A percentile compares a stretch with the other conserved stretches of the same genome.
phyloP scores from a whole-genome alignment of 37 sponge, comb jelly and placozoan species.

The Axinella damicornis region DNA sequence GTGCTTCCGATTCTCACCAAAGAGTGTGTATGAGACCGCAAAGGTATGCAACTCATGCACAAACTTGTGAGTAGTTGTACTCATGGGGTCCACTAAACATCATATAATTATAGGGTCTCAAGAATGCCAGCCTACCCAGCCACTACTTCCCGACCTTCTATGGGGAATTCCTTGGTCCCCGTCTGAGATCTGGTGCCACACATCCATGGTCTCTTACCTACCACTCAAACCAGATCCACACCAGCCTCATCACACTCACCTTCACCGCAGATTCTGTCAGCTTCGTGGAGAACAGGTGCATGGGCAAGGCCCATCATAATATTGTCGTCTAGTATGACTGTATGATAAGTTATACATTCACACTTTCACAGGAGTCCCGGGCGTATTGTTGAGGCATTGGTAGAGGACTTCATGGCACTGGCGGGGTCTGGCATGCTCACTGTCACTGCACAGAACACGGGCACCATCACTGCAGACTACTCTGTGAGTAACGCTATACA shows the following conservation, averaged over 20 bases:
- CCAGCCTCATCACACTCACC: slow-evolving; percentile 82
- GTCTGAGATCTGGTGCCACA: not conserved
- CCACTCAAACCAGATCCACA: slow-evolving; percentile 53
- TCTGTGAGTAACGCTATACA: slow-evolving; percentile 67
- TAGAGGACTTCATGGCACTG: slow-evolving; percentile 82
- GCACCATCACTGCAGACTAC: slow-evolving; percentile 70
- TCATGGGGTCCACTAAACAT: not conserved
- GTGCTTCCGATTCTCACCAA: slow-evolving; percentile 57
- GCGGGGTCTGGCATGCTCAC: slow-evolving; percentile 60
- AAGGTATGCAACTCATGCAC: no score
- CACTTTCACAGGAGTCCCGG: slow-evolving; percentile 76
- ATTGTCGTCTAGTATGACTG: slow-evolving; percentile 1
- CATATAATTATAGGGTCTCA: not conserved
- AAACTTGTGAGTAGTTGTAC: no score
- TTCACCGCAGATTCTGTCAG: slow-evolving; percentile 75
- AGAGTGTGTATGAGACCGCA: slow-evolving; percentile 32
- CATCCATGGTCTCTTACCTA: slow-evolving; percentile 39
- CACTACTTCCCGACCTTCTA: slow-evolving; percentile 81
- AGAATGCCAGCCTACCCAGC: slow-evolving; percentile 4
- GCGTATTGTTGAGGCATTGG: slow-evolving; percentile 77
- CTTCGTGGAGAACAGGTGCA: slow-evolving; percentile 81
- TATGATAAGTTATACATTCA: not conserved
- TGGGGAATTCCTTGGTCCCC: slow-evolving; percentile 76
- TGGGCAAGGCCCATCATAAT: not conserved
- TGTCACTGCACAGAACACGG: slow-evolving; percentile 81